These are phyloP conservation scores for Cyprinodon brontotheroides DNA, from an alignment of 2,113 vertebrate species.

Conservation along the genomic window DNA sequence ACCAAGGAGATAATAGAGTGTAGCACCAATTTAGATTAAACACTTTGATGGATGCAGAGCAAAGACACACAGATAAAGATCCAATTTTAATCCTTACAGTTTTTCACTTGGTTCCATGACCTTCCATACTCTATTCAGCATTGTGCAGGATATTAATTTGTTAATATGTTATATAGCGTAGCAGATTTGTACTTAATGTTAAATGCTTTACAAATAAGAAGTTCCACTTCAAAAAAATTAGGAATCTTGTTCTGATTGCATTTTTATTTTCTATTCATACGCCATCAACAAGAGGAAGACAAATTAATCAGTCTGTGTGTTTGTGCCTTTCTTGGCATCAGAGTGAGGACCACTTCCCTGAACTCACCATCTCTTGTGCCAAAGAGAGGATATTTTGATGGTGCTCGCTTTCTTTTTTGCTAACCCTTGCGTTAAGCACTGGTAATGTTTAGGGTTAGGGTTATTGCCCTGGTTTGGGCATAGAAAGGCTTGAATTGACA, in stretches of 20 bases:
- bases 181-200: neutral
- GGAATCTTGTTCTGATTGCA: slow-evolving; percentile 9
- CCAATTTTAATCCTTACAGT: neutral
- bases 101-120: neutral
- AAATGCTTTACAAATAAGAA: neutral
- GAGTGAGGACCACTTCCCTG: too few relatives aligned
- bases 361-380: too few relatives aligned
- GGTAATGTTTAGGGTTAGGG: too few relatives aligned
- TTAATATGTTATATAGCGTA: slow-evolving; percentile 14
- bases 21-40: neutral
- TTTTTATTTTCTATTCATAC: slow-evolving; percentile 26
- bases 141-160: slow-evolving; percentile 32
- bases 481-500: too few relatives aligned
- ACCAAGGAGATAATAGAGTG: neutral
- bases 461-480: too few relatives aligned
- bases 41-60: neutral
- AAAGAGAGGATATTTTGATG: too few relatives aligned
- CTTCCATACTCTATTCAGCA: slow-evolving; percentile 11
- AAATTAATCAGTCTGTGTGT: neutral
- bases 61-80: neutral
- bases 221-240: slow-evolving; percentile 32
- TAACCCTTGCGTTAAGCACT: too few relatives aligned
- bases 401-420: too few relatives aligned
- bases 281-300: slow-evolving; percentile 42
- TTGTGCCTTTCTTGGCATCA: neutral